Base-by-base conservation (phyloP, 2,113 vertebrate species). In the Fulmarus glacialis region DNA sequence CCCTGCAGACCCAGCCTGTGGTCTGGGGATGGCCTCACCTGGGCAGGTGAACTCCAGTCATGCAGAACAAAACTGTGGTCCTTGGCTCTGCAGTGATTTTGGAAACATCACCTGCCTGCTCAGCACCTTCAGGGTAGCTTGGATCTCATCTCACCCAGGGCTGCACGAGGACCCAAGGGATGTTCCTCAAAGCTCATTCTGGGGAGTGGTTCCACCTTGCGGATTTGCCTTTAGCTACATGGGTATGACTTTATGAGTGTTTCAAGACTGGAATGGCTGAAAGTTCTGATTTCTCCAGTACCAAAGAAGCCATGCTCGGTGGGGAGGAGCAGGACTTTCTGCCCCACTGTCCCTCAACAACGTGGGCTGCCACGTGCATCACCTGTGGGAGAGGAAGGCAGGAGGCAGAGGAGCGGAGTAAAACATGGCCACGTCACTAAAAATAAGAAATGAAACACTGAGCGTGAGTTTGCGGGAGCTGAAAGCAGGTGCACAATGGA, bases 291-390 rank as follows among this genome's bases (percentile, higher is more conserved):
- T 22, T 72, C 64, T 38, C 14, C 55, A 8, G 11, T 13, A 2
- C 14, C 19, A 5, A 24, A 32, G 22, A 43, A 56, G 42, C 16
- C 6, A 3, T 0, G 4, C 27, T 59, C 1, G 0, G 38, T 1
- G 5, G 13, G 73, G 15, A 80, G 58, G 13, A 94, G 17, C 38
- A 7, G 45, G 73, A 26, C 27, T 32, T 95, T 63, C 29, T 68
- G 20, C 38, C 20, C 47, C 19, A 0, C 12, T 38, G 11, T 40
- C 34, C 36, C 71, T 48, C 36, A 12, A 4, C 2, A 3, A 24
- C 3, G 4, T 8, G 27, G 43, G 75, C 67, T 78, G 50, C 55
- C 30, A 5, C 1, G 15, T 24, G 45, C 40, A 45, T 60, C 50
- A 9, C 20, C 14, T 26, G 7, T 0, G 4, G 48, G 30, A 92